A percentile compares a stretch with the other conserved stretches of the same genome.
phyloP scores from a whole-genome alignment of 2,888 invertebrate species.

The Cryptus viduatorius region DNA sequence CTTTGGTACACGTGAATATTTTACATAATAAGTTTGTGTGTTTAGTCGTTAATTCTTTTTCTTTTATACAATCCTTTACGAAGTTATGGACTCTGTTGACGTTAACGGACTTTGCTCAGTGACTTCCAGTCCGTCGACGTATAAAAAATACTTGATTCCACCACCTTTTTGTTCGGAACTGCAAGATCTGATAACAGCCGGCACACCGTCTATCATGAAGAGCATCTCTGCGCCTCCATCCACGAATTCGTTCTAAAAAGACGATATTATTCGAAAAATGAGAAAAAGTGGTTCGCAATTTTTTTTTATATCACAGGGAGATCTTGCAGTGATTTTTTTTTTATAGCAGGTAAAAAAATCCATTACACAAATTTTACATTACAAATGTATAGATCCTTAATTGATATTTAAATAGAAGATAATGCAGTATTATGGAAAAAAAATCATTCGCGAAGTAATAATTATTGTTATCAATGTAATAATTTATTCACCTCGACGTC shows the following conservation, averaged over 20 bases:
- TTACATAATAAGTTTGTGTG: background rate
- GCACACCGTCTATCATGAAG: slow-evolving; percentile 87
- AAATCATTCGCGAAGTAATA: background rate
- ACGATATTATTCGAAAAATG: slow-evolving; percentile 30
- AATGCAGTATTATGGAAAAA: background rate
- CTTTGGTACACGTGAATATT: slow-evolving; percentile 24
- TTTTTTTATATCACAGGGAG: no score
- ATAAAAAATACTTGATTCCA: slow-evolving; percentile 80
- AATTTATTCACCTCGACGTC: slow-evolving; percentile 87
- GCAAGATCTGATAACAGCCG: slow-evolving; percentile 85
- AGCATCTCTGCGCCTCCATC: slow-evolving; percentile 94
- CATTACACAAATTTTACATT: no score
- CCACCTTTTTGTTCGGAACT: slow-evolving; percentile 80
- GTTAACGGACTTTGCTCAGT: slow-evolving; percentile 72
- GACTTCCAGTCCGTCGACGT: slow-evolving; percentile 78
- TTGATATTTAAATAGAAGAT: no score
- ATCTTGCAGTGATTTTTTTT: no score
- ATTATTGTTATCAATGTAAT: background rate
- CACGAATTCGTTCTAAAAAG: slow-evolving; percentile 91
- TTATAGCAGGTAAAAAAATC: no score
- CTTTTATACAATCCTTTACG: background rate
- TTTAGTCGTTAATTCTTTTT: background rate
- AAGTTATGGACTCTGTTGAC: slow-evolving; percentile 12
- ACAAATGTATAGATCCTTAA: no score
- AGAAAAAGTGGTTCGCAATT: background rate